Base-by-base conservation (phyloP, 2,797 vertebrate genomes). In the Darevskia nairensis region DNA sequence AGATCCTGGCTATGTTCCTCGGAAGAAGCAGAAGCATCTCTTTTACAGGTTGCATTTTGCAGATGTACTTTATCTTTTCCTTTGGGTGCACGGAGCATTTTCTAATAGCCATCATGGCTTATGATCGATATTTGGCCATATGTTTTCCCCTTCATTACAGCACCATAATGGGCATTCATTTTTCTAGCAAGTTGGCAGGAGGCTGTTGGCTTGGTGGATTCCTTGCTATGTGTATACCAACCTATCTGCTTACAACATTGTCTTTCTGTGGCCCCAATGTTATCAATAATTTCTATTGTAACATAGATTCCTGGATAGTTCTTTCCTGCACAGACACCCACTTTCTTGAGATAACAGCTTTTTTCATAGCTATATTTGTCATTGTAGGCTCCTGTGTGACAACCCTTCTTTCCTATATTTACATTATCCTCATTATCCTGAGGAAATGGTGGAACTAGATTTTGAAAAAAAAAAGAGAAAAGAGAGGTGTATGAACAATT, bases 101-200 rank as follows among this genome's bases (percentile, higher is more conserved):
- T 13, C 64, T 96, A 8, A 59, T 95, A 87, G 91, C 93, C 23
- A 93, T 94, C 80, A 96, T 95, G 95, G 93, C 94, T 32, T 95
- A 93, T 86, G 93, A 95, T 72, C 93, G 93, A 29, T 95, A 95
- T 86, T 90, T 95, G 55, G 94, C 95, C 72, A 94, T 95, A 81
- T 95, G 93, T 86, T 90, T 91, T 75, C 95, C 95, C 44, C 39
- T 96, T 25, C 94, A 86, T 55, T 96, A 96, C 21, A 83, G 85
- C 74, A 35, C 89, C 1, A 87, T 94, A 29, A 94, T 95, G 93
- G 91, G 55, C 41, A 80, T 85, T 15, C 82, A 46, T 1, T 59
- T 93, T 0, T 90, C 90, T 29, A n/a, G 2, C 0, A 82, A 89
- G 9, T 39, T 92, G 66, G 59, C 78, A 2, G 46, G 74, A 10